Evolutionary conservation across 2,113 vertebrate species (phyloP).

Genomic region (Noctilio leporinus): DNA sequence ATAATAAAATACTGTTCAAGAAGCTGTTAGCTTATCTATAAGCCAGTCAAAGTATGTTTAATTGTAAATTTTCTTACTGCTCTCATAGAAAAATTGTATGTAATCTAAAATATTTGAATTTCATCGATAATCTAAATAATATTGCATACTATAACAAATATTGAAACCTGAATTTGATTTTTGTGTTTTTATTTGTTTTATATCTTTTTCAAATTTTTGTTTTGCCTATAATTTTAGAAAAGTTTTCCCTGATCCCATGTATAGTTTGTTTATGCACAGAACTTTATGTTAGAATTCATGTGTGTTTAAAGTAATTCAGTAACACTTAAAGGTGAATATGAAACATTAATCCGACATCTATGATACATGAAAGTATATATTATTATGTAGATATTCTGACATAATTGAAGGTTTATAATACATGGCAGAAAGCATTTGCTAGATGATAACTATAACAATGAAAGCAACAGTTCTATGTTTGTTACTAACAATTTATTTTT

Average conservation of each 20-base stretch:
- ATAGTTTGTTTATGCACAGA: not conserved
- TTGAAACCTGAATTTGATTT: not conserved
- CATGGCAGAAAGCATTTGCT: not conserved
- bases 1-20: constrained; percentile 10
- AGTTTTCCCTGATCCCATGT: not conserved
- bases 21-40: not conserved
- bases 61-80: constrained; percentile 3
- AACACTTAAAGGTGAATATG: not conserved
- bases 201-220: not conserved
- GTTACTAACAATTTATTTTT: not conserved
- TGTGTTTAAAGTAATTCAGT: not conserved
- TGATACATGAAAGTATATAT: not conserved
- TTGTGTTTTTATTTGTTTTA: not conserved
- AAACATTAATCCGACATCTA: not conserved
- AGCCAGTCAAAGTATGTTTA: constrained; percentile 4
- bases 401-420: constrained; percentile 10
- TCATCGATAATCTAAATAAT: constrained; percentile 31
- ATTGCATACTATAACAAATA: not conserved
- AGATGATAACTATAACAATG: constrained; percentile 1
- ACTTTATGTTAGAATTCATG: not conserved
- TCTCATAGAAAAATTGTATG: not conserved
- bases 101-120: not conserved
- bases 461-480: not conserved
- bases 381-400: not conserved
- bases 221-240: not conserved